Conservation (phyloP, 2,797 vertebrate genomes). For the Spizella passerina region DNA sequence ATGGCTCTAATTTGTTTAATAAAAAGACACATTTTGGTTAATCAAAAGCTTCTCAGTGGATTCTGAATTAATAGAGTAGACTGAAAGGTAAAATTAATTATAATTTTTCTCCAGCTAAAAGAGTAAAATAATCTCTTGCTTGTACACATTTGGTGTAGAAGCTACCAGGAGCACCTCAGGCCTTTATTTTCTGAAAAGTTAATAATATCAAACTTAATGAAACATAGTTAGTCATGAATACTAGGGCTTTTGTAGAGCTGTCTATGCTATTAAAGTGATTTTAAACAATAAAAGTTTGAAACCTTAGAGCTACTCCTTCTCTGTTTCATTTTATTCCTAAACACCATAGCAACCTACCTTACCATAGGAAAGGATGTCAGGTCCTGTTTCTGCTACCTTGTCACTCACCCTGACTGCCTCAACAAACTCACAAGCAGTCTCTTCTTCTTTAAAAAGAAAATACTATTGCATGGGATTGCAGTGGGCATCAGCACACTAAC, state of each 20-base stretch:
- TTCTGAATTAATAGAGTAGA: constrained; percentile 5
- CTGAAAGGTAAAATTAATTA: constrained; percentile 37
- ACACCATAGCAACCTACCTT: neutral
- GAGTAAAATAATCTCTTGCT: neutral
- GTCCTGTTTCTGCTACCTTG: neutral
- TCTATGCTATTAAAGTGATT: neutral
- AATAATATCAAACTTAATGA: neutral
- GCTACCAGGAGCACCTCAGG: neutral
- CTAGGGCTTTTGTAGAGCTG: neutral
- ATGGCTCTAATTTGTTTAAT: constrained; percentile 32
- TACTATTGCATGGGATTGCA: neutral
- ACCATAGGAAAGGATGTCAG: neutral
- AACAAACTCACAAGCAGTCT: neutral
- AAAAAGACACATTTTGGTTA: constrained; percentile 7
- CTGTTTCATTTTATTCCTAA: neutral
- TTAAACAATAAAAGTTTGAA: neutral
- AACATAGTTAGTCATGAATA: neutral
- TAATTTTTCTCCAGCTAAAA: neutral
- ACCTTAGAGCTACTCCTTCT: neutral
- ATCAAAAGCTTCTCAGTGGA: constrained; percentile 19
- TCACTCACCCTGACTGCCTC: neutral
- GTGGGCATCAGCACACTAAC: neutral
- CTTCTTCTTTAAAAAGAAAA: neutral
- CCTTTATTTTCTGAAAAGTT: neutral
- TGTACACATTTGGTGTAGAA: neutral